These are phyloP conservation scores for Microdon myrmicae DNA, from an alignment of 2,888 invertebrate genomes.

Conservation along the genomic window DNA sequence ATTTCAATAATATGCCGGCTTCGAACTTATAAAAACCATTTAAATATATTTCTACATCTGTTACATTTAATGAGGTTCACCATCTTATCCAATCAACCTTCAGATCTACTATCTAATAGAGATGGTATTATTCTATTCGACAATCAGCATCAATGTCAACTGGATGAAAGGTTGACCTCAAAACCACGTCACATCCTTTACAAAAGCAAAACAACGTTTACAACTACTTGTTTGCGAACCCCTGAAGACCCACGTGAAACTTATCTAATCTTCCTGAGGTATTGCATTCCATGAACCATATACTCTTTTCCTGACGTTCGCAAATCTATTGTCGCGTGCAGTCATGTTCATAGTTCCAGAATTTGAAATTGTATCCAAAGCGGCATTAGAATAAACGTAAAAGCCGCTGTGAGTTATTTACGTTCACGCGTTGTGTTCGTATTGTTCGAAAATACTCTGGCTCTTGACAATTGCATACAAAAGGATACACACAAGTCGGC, in stretches of 20 bases:
- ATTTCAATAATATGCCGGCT: too few species aligned
- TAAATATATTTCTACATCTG: too few species aligned
- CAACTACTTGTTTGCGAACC: too few species aligned
- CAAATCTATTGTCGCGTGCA: slow-evolving; percentile 12
- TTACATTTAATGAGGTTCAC: too few species aligned
- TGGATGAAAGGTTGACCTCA: slow-evolving; percentile 34
- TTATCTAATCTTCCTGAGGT: slow-evolving; percentile 41
- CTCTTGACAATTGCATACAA: slow-evolving; percentile 37
- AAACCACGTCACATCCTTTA: slow-evolving; percentile 31
- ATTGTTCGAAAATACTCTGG: slow-evolving; percentile 44
- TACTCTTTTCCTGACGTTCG: slow-evolving; percentile 19
- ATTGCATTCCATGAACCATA: slow-evolving; percentile 47
- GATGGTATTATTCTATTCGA: too few species aligned
- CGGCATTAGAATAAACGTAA: too few species aligned
- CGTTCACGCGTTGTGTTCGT: slow-evolving; percentile 45
- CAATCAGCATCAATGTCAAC: slow-evolving; percentile 38
- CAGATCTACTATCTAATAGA: too few species aligned
- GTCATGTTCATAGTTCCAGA: slow-evolving; percentile 22
- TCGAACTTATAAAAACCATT: too few species aligned
- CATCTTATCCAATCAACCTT: too few species aligned
- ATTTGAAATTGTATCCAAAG: slow-evolving; percentile 31
- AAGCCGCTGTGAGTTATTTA: slow-evolving; percentile 47
- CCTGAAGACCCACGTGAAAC: slow-evolving; percentile 4
- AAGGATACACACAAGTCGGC: neutral
- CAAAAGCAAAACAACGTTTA: too few species aligned